A percentile compares a stretch with the other conserved stretches of the same genome.
Conservation (phyloP, 1,140 invertebrate genomes). For the Ridgeia piscesae region DNA sequence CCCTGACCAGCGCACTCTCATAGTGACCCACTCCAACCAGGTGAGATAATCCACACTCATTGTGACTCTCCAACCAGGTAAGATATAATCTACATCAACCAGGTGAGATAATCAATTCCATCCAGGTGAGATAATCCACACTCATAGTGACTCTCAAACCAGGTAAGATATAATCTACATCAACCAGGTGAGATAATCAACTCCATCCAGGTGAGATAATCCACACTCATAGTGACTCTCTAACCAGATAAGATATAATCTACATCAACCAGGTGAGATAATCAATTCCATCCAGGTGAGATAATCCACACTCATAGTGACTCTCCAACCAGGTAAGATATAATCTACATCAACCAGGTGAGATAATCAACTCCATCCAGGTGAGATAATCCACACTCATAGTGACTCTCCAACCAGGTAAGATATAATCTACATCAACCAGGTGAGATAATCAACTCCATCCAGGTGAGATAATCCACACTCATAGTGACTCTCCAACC, state of each 20-base stretch:
- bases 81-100: too few relatives aligned
- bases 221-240: conserved; percentile 77
- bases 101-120: conserved; percentile 73
- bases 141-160: conserved; percentile 82
- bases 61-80: conserved; percentile 69
- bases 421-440: neutral
- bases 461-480: conserved; percentile 87
- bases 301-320: neutral
- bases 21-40: conserved; percentile 99
- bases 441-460: conserved; percentile 73
- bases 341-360: too few relatives aligned
- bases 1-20: conserved; percentile 94
- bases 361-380: conserved; percentile 91
- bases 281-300: conserved; percentile 60
- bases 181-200: conserved; percentile 68
- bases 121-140: conserved; percentile 84
- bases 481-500: conserved; percentile 98
- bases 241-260: conserved; percentile 90
- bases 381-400: conserved; percentile 83
- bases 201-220: neutral
- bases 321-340: conserved; percentile 84
- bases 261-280: conserved; percentile 94
- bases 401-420: conserved; percentile 94
- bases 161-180: too few relatives aligned
- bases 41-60: conserved; percentile 83